Evolutionary conservation across 2,888 invertebrate genomes (phyloP), one percentile per base, ranked within the genome.

Genomic region (Ariolimax columbianus): DNA sequence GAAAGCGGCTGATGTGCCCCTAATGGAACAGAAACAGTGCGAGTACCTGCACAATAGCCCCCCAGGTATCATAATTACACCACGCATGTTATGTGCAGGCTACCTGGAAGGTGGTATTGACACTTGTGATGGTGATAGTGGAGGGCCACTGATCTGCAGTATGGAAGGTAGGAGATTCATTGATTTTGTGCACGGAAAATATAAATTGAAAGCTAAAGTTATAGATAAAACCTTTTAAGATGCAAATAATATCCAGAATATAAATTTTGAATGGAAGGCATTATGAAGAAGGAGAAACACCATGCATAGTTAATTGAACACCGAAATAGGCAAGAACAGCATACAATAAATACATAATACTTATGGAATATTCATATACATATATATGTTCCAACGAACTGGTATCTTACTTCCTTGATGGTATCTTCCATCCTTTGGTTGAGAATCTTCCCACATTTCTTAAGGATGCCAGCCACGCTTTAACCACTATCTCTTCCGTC

Each of bases 41-140:
- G 95, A 95, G 79, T 95, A 96, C 89, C 95, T 97, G 78, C 97
- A 97, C 91, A 96, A 96, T 0, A 14, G n/a, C 7, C 1, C 30
- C 6, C 14, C 11, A 7, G 17, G 7, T 4, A 55, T 23, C 19
- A 7, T 3, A 55, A 9, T 2, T 0, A 84, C 85, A 4, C 95
- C 95, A 6, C 96, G 96, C 26, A 97, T 97, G 96, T 95, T 97
- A 89, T 97, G 97, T 94, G 97, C 97, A 40, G 97, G 97, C 4
- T 96, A 95, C 91, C 94, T 97, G 85, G 96, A 96, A 88, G 97
- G 97, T 83, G 96, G 97, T 59, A 95, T 96, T 0, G 97, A 97
- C 93, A 96, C 97, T 19, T 97, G 97, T 90, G 96, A 97, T 91
- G 97, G 97, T 0, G 97, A 97, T 93, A 97, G 97, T 66, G 97